These are phyloP conservation scores for Psettodes erumei DNA, from an alignment of 2,113 vertebrate species.

Conservation along the genomic window DNA sequence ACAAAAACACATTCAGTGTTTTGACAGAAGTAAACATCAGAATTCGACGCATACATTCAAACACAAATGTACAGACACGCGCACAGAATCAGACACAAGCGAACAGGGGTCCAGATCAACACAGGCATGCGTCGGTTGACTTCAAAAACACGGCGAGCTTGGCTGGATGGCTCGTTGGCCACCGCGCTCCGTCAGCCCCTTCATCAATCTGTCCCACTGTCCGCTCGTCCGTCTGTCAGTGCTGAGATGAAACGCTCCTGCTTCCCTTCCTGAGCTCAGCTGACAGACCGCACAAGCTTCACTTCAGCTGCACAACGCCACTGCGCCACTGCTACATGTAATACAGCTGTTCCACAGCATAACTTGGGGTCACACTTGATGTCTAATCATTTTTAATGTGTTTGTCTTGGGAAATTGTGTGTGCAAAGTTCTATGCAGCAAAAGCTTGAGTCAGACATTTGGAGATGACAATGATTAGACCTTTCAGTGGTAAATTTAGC, in stretches of 20 bases:
- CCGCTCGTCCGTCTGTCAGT: slow-evolving; percentile 60
- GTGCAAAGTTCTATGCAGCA: background rate
- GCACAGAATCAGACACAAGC: slow-evolving; percentile 28
- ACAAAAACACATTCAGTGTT: background rate
- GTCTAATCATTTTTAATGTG: slow-evolving; percentile 9
- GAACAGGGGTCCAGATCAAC: slow-evolving; percentile 55
- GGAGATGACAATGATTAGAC: background rate
- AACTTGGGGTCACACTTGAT: slow-evolving; percentile 3
- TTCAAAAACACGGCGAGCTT: slow-evolving; percentile 51
- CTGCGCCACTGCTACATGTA: background rate
- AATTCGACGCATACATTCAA: slow-evolving; percentile 1
- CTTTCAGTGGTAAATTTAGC: background rate
- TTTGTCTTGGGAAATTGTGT: slow-evolving; percentile 11
- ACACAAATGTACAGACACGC: background rate
- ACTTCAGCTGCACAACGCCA: slow-evolving; percentile 28
- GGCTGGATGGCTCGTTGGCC: slow-evolving; percentile 59
- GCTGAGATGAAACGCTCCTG: slow-evolving; percentile 39
- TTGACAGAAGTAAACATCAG: background rate
- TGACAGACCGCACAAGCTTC: slow-evolving; percentile 34
- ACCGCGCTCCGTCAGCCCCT: slow-evolving; percentile 59
- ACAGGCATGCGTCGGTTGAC: slow-evolving; percentile 54
- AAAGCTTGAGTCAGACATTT: background rate
- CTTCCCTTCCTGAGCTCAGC: slow-evolving; percentile 29
- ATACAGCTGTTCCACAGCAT: slow-evolving; percentile 17
- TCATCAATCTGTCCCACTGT: slow-evolving; percentile 63